Percentiles rank a stretch among this genome's conserved stretches.
Conservation (phyloP, 2,113 vertebrate genomes). For the Anser cygnoides region DNA sequence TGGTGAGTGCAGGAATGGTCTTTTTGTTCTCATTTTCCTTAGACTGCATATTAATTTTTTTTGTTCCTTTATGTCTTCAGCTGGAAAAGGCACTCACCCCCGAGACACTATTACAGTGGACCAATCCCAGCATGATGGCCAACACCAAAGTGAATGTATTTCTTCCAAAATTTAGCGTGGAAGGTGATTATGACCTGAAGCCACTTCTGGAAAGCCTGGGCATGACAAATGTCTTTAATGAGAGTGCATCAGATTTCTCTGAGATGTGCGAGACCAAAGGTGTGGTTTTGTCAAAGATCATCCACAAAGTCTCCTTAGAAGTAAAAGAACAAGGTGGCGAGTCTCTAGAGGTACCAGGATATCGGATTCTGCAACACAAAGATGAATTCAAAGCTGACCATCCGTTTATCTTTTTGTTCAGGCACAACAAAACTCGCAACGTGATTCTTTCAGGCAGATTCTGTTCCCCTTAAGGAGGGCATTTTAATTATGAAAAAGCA, state of each 20-base stretch:
- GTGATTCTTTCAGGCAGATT: conserved; percentile 80
- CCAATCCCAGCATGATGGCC: conserved; percentile 82
- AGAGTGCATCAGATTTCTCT: conserved; percentile 78
- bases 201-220: conserved; percentile 77
- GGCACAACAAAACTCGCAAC: conserved; percentile 82
- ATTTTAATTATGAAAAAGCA: not conserved
- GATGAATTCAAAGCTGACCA: conserved; percentile 81
- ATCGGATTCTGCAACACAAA: conserved; percentile 81
- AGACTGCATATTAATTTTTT: not conserved
- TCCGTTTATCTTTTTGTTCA: conserved; percentile 80
- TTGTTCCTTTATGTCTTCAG: conserved; percentile 51
- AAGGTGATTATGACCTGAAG: conserved; percentile 73
- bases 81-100: conserved; percentile 78
- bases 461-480: conserved; percentile 74
- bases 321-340: conserved; percentile 80
- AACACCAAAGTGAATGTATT: conserved; percentile 83
- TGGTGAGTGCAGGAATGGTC: not conserved
- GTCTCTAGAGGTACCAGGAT: conserved; percentile 78
- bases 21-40: not conserved
- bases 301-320: conserved; percentile 78
- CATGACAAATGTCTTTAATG: conserved; percentile 75
- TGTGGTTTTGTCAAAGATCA: conserved; percentile 73
- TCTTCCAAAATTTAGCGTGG: conserved; percentile 81
- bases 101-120: conserved; percentile 77
- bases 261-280: conserved; percentile 81